Base-by-base conservation (phyloP, 2,888 invertebrate species). In the Caenorhabditis becei region DNA sequence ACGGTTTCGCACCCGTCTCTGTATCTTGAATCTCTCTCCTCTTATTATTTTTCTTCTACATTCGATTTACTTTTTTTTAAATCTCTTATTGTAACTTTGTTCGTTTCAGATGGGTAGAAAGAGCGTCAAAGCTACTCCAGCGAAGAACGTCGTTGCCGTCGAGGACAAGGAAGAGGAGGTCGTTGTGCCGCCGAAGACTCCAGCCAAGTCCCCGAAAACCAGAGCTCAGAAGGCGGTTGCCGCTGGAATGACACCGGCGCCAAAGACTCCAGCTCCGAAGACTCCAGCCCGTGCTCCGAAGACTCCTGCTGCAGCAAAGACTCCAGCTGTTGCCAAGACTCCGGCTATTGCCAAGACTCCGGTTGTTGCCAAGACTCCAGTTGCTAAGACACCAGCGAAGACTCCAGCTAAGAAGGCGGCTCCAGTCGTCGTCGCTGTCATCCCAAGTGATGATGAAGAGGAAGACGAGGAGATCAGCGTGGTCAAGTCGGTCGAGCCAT, bases 81-180 rank as follows among this genome's bases (percentile, higher is more conserved):
- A n/a, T n/a, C n/a, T n/a, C n/a, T n/a, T n/a, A n/a, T n/a, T n/a
- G n/a, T n/a, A n/a, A n/a, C n/a, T 58, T 26, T 1, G 8, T 26
- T 32, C 23, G 32, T 65, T 69, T 11, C 54, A 69, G 69, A 80
- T 80, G 80, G 80, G 74, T 69, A 74, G 80, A 74, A 74, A 80
- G 41, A 80, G 74, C 69, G 41, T 47, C 37, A 54, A 61, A 41
- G 69, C 56, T 53, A 66, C 61, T 66, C 66, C 75, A 58, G 51
- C 74, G 8, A 65, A 51, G 28, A 35, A 28, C 8, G 51, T 41
- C 62, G 62, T 26, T 24, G 44, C 28, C 16, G 65, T 65, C 8
- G 28, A 59, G 32, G n/a, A 18, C 8, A 23, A 59, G 32, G n/a
- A 18, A 0, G 63, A 56, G 11, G 58, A 58, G 41, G 47, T 47